A percentile compares a stretch with the other conserved stretches of the same genome.
These are phyloP conservation scores for Drosophila ananassae DNA, from an alignment of 1,140 invertebrate species.

Conservation along the genomic window DNA sequence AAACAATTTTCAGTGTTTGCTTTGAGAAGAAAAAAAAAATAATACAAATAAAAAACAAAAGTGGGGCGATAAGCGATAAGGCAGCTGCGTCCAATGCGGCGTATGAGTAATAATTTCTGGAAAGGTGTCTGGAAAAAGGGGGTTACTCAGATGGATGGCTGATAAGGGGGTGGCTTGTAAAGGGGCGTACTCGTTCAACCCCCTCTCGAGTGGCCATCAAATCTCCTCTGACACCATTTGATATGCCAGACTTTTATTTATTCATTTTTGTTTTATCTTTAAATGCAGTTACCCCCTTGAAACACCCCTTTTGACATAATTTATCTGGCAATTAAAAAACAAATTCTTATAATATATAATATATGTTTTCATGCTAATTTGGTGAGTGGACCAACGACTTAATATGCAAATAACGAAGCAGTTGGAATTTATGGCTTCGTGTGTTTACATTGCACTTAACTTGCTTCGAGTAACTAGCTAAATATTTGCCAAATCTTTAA, in stretches of 20 bases:
- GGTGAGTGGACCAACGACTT: not conserved
- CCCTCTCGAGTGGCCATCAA: constrained; percentile 36
- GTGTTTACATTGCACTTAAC: not conserved
- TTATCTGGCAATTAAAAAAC: not conserved
- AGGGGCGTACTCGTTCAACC: constrained; percentile 19
- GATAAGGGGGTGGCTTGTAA: not conserved
- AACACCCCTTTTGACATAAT: not conserved
- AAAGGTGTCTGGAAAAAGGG: constrained; percentile 9
- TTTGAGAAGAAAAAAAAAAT: constrained; percentile 7
- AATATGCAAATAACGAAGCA: not conserved
- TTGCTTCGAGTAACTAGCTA: not conserved
- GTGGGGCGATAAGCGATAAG: constrained; percentile 57
- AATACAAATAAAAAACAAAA: constrained; percentile 25
- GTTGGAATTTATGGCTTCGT: not conserved
- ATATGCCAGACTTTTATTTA: constrained; percentile 41
- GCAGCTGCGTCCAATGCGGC: constrained; percentile 31
- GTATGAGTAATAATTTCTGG: constrained; percentile 51
- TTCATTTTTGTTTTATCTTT: too few species aligned
- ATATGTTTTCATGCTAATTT: not conserved
- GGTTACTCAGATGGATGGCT: not conserved
- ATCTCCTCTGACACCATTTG: constrained; percentile 44
- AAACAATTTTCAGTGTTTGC: constrained; percentile 54
- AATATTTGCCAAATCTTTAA: not conserved
- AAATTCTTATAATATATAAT: not conserved
- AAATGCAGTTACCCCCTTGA: not conserved